Evolutionary conservation across 2,797 vertebrate genomes (phyloP).

Genomic region (Thamnophis elegans): DNA sequence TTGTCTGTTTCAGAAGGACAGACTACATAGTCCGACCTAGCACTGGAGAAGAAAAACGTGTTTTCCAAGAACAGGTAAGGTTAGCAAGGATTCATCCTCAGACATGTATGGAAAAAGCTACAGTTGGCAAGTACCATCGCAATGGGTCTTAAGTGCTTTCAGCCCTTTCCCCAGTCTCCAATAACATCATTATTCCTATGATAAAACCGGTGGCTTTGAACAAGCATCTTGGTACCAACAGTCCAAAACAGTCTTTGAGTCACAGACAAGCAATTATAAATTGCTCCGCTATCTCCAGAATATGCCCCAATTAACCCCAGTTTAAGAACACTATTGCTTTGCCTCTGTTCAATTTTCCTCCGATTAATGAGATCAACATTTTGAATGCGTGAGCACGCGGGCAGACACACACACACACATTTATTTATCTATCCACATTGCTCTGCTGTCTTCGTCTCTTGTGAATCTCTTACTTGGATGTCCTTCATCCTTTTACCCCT

Average conservation of each 20-base stretch:
- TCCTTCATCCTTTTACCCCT: background rate
- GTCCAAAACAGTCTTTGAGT: background rate
- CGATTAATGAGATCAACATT: background rate
- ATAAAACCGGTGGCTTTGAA: background rate
- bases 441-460: background rate
- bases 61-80: conserved; percentile 96
- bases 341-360: background rate
- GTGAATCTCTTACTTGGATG: background rate
- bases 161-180: background rate
- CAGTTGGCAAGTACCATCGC: background rate
- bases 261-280: background rate
- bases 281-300: background rate
- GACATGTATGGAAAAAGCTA: background rate
- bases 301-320: background rate
- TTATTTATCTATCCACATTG: too few species aligned
- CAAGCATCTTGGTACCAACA: background rate
- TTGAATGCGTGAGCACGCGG: background rate
- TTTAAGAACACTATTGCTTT: background rate
- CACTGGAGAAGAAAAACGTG: conserved; percentile 93
- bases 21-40: conserved; percentile 97
- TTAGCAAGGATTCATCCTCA: background rate
- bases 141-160: background rate
- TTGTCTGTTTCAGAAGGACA: conserved; percentile 82
- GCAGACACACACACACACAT: too few species aligned
- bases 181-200: background rate